A percentile compares a stretch with the other conserved stretches of the same genome.
These are phyloP conservation scores for Noctua janthe DNA, from an alignment of 2,888 invertebrate species.

Conservation along the genomic window DNA sequence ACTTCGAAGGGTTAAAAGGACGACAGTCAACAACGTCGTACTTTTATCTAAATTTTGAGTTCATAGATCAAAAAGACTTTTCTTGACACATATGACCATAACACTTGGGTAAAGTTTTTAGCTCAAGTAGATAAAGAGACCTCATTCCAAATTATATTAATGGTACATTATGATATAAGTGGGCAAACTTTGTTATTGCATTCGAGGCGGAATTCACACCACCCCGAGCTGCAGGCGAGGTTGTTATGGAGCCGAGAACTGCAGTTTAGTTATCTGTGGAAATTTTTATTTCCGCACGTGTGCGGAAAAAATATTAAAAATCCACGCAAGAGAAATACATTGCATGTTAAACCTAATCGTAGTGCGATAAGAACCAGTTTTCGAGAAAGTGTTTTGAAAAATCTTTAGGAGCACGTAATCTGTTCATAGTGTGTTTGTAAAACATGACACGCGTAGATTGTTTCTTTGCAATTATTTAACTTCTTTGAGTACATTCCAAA, in stretches of 20 bases:
- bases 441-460: not conserved
- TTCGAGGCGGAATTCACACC: no score
- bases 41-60: not conserved
- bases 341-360: no score
- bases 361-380: no score
- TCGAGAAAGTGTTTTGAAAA: no score
- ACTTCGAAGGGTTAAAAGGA: conserved; percentile 23
- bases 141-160: not conserved
- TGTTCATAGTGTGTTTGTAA: not conserved
- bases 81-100: not conserved
- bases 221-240: no score
- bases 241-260: no score
- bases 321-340: no score
- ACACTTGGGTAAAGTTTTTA: conserved; percentile 12
- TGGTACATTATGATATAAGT: no score
- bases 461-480: not conserved
- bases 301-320: no score
- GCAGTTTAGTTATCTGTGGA: no score
- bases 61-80: not conserved
- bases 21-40: not conserved
- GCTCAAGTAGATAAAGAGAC: not conserved
- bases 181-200: no score
- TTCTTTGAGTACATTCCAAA: not conserved
- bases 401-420: not conserved
- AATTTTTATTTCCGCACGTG: no score